Evolutionary conservation across 2,797 vertebrate genomes (phyloP), one percentile per base, ranked within the genome.

Genomic region (Lutjanus argentimaculatus): DNA sequence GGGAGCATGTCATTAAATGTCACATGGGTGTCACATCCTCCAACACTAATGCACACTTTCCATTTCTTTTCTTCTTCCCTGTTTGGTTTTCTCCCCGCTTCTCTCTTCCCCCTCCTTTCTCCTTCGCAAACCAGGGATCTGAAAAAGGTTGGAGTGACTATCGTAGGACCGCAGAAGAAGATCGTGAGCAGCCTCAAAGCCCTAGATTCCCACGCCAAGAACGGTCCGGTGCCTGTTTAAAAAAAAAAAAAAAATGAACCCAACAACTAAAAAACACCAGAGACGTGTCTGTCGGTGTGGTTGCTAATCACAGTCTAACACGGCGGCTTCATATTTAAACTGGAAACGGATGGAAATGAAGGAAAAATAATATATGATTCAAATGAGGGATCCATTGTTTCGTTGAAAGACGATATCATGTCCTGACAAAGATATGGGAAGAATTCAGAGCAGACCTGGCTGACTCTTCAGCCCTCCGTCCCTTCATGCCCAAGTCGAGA

Each of bases 151-250:
- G 98, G 98, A 5, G 97, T 99, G 85, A 98, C 97, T 25, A 97
- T 99, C 83, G 96, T 97, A 85, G 98, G 97, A 83, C 96, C 98
- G 86, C 97, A 98, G 77, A 99, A 99, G 95, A 99, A 99, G 95
- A 97, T 99, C 76, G 95, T 99, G 93, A 99, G 97, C 95, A 98
- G 97, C 93, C 97, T 99, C 93, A 98, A 98, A 97, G 95, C 96
- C 93, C 96, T 99, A 90, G 98, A 99, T 96, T 97, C 96, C 74
- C 97, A 98, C 91, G 96, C 96, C 85, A 99, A 98, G 96, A 98
- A 96, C 71, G 93, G 95, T 87, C 98, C 98, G 16, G 98, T 99
- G 94, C 97, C 98, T 68, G 98, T 99, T 93, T 99, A 96, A 92
- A 85, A 40, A 67, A 86, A 75, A 85, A 96, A 92, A 85, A 40